These are phyloP conservation scores for Empidonax traillii DNA, from an alignment of 2,113 vertebrate species.

Conservation along the genomic window DNA sequence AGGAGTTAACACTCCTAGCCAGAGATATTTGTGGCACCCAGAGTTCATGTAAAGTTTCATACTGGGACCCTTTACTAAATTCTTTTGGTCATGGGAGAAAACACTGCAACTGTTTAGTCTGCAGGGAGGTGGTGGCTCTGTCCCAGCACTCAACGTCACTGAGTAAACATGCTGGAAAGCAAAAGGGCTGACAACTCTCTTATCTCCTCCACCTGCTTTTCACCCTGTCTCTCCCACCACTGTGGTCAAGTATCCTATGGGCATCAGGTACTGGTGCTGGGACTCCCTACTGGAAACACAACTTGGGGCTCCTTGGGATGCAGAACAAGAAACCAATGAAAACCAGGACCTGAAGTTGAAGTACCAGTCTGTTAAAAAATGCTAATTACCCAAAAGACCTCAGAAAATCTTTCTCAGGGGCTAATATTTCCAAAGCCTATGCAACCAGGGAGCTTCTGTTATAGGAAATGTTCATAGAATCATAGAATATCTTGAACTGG, in stretches of 20 bases:
- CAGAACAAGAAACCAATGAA: neutral
- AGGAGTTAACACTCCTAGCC: neutral
- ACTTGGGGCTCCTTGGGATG: neutral
- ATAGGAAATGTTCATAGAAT: neutral
- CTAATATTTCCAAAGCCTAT: neutral
- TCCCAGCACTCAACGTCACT: neutral
- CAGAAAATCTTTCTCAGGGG: neutral
- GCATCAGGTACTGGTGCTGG: neutral
- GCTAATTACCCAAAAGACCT: neutral
- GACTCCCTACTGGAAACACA: neutral
- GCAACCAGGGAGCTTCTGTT: neutral
- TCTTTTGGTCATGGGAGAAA: conserved; percentile 28
- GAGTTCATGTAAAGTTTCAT: neutral
- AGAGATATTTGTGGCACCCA: neutral
- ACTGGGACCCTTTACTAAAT: conserved; percentile 17
- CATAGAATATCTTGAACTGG: neutral
- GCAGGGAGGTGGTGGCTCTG: conserved; percentile 3
- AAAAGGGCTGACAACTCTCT: neutral
- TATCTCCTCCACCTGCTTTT: neutral
- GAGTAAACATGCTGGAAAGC: neutral
- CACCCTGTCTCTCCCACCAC: neutral
- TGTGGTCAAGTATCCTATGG: neutral
- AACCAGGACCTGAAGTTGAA: neutral
- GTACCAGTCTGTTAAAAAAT: neutral
- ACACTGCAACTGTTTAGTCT: conserved; percentile 20